These are phyloP conservation scores for Chrysomallon squamiferum DNA, from an alignment of 1,140 invertebrate species.

Conservation along the genomic window DNA sequence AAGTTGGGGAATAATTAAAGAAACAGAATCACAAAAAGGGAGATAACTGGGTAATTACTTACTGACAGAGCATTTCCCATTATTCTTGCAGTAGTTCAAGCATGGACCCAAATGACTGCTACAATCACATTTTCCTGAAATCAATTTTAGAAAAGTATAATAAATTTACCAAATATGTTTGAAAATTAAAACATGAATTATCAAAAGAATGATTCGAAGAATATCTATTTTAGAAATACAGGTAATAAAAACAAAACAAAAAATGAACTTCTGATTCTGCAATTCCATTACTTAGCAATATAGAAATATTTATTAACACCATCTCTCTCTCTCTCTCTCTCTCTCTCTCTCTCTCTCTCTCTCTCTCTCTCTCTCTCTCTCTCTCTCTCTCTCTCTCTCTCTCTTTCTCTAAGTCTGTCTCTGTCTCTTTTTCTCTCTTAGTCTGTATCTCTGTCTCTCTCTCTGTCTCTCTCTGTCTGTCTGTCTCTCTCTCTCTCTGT, in stretches of 20 bases:
- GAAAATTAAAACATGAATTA: too few relatives aligned
- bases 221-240: too few relatives aligned
- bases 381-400: not conserved
- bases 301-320: too few relatives aligned
- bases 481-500: not conserved
- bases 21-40: too few relatives aligned
- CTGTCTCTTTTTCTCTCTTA: not conserved
- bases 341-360: not conserved
- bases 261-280: too few relatives aligned
- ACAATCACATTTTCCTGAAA: conserved; percentile 4
- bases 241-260: too few relatives aligned
- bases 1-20: too few relatives aligned
- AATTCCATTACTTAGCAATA: too few relatives aligned
- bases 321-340: not conserved
- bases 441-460: not conserved
- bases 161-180: too few relatives aligned
- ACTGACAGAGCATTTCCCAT: conserved; percentile 17
- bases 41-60: too few relatives aligned
- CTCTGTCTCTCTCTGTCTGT: not conserved
- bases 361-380: not conserved
- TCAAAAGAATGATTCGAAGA: too few relatives aligned
- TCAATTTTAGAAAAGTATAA: too few relatives aligned
- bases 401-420: not conserved
- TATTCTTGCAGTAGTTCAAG: conserved; percentile 25
- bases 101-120: not conserved